phyloP scores from a whole-genome alignment of 2,113 vertebrate genomes.

The Phasianus colchicus region DNA sequence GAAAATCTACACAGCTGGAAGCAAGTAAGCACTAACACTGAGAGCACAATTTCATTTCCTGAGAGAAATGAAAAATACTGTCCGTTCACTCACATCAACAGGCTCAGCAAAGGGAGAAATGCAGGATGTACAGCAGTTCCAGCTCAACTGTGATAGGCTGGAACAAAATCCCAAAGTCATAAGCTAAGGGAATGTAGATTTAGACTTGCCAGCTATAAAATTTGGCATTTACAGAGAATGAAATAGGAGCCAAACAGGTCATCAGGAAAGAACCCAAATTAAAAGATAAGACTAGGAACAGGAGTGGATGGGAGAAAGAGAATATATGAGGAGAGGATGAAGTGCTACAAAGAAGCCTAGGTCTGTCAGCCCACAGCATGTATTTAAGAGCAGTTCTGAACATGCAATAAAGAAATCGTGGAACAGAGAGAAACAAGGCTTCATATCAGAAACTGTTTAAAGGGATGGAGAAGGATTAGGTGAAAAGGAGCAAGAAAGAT shows the following conservation, averaged over 20 bases:
- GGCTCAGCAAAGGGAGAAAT: background rate
- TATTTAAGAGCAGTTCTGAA: background rate
- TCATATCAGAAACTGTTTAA: background rate
- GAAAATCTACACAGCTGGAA: background rate
- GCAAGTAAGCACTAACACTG: background rate
- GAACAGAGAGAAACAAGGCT: background rate
- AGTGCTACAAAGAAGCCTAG: background rate
- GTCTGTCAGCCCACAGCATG: background rate
- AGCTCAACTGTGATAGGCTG: fast-evolving
- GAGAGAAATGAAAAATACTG: background rate
- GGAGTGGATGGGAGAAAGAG: background rate
- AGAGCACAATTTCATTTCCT: background rate
- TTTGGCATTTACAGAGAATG: background rate
- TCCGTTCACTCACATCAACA: background rate
- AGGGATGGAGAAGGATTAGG: background rate
- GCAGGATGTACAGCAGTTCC: background rate
- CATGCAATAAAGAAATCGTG: background rate
- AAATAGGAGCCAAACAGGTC: background rate
- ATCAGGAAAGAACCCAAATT: background rate
- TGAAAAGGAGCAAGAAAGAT: background rate
- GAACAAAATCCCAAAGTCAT: background rate
- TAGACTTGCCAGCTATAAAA: background rate
- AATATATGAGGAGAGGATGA: background rate
- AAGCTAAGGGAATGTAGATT: background rate
- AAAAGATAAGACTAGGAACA: background rate